Conservation (phyloP, 1,140 invertebrate species). For the Cephus cinctus region DNA sequence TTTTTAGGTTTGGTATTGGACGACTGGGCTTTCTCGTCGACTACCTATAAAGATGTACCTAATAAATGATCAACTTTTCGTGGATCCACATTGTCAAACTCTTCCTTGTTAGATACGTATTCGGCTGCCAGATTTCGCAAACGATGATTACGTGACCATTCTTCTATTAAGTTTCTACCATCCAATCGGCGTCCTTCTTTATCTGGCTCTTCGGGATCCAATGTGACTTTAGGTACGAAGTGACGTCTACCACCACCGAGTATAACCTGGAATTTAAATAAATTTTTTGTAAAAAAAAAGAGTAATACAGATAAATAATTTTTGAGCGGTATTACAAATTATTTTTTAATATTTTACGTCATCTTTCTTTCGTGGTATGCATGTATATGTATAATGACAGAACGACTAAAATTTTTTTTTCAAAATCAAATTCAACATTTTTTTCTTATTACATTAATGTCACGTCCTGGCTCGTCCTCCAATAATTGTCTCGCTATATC, state of each 20-base stretch:
- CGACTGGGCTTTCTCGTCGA: too few species aligned
- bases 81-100: constrained; percentile 63
- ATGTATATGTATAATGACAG: too few species aligned
- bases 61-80: constrained; percentile 69
- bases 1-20: too few species aligned
- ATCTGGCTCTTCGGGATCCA: constrained; percentile 60
- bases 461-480: constrained; percentile 68
- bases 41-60: constrained; percentile 63
- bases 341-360: too few species aligned
- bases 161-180: constrained; percentile 70
- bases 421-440: neutral
- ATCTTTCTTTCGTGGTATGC: too few species aligned
- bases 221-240: constrained; percentile 65
- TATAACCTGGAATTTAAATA: constrained; percentile 67
- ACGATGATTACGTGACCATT: constrained; percentile 67
- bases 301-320: too few species aligned
- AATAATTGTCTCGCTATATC: constrained; percentile 79
- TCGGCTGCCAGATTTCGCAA: constrained; percentile 55
- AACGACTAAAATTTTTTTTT: too few species aligned
- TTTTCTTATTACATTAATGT: constrained; percentile 61
- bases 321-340: too few species aligned
- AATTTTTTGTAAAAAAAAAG: too few species aligned
- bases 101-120: constrained; percentile 67
- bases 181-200: constrained; percentile 64
- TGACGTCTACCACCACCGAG: constrained; percentile 73